Evolutionary conservation across 2,113 vertebrate species (phyloP), one percentile per base, ranked within the genome.

Genomic region (Istiophorus platypterus): DNA sequence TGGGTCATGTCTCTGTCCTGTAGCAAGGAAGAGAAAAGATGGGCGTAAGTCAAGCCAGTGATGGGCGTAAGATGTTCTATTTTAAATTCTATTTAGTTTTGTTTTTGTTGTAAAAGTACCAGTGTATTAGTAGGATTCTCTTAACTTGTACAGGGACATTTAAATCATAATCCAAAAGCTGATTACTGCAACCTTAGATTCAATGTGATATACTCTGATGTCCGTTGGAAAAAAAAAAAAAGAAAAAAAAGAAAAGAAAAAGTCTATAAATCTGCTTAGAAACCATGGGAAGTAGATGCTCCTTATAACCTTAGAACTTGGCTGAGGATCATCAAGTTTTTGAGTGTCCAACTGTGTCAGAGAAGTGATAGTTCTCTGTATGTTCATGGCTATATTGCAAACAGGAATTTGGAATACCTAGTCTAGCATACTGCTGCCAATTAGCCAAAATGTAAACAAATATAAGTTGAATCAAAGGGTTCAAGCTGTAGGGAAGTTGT

Each of bases 1-100:
- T 97, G 97, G 91, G 95, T 96, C 95, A 98, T 97, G 91, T 99
- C 98, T 95, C 97, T 96, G 91, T 99, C 97, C 98, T 99, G 86
- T 14, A 84, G 82, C 31, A 6, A 80, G 39, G 47, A 56, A 9
- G 58, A 7, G 49, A 20, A 84, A 88, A 81, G 45, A 34, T 22
- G 5, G 80, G 68, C 37, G 24, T 8, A 49, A 75, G 62, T 78
- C 10, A 69, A 80, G 0, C 8, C 74, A n/a, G 15, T 31, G 34
- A 24, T 20, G n/a, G 24, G 11, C 64, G 41, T 10, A 72, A 42
- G 18, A 42, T 13, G 2, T 13, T 37, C 7, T 15, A 61, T 39
- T 8, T 26, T 17, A 22, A 39, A 37, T 62, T 78, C 10, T 47
- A 42, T 42, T 49, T 6, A 24, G 22, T 51, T 34, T 12, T 66